These are phyloP conservation scores for Xyliphius kryptos DNA, from an alignment of 2,113 vertebrate genomes.

Conservation along the genomic window DNA sequence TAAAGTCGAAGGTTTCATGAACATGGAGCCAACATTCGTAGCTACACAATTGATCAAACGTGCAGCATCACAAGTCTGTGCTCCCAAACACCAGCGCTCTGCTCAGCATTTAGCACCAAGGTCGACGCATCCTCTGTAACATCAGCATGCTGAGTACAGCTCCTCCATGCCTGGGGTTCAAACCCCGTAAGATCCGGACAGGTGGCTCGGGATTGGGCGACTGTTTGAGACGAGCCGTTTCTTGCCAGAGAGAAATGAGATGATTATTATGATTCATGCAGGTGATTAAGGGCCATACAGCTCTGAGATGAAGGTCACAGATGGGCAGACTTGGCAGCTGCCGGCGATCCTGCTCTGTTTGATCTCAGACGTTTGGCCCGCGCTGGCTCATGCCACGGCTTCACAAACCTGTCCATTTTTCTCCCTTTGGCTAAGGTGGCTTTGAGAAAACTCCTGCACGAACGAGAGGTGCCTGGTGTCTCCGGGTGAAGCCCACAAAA, in stretches of 20 bases:
- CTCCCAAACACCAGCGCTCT: neutral
- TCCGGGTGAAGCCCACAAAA: slow-evolving; percentile 9
- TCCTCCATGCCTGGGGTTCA: neutral
- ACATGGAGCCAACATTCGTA: too few relatives aligned
- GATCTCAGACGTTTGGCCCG: slow-evolving; percentile 27
- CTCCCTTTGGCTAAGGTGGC: slow-evolving; percentile 5
- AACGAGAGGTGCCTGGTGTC: slow-evolving; percentile 10
- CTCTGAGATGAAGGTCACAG: slow-evolving; percentile 36
- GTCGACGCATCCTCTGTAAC: neutral
- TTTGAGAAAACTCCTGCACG: slow-evolving; percentile 5
- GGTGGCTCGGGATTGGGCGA: neutral
- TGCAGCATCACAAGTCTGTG: neutral
- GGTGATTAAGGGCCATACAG: slow-evolving; percentile 33
- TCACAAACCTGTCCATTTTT: slow-evolving; percentile 24
- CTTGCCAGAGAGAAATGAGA: neutral
- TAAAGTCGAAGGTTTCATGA: too few relatives aligned
- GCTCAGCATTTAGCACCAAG: neutral
- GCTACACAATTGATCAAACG: neutral
- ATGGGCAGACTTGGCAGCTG: slow-evolving; percentile 34
- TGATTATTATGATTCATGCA: slow-evolving; percentile 44
- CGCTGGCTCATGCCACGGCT: slow-evolving; percentile 15
- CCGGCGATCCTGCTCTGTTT: slow-evolving; percentile 11
- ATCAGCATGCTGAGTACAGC: neutral
- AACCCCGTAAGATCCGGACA: neutral
- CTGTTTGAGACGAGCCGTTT: neutral